Percentiles rank a stretch among this genome's conserved stretches.
Evolutionary conservation across 2,797 vertebrate species (phyloP).

Genomic region (Brotogeris chrysoptera): DNA sequence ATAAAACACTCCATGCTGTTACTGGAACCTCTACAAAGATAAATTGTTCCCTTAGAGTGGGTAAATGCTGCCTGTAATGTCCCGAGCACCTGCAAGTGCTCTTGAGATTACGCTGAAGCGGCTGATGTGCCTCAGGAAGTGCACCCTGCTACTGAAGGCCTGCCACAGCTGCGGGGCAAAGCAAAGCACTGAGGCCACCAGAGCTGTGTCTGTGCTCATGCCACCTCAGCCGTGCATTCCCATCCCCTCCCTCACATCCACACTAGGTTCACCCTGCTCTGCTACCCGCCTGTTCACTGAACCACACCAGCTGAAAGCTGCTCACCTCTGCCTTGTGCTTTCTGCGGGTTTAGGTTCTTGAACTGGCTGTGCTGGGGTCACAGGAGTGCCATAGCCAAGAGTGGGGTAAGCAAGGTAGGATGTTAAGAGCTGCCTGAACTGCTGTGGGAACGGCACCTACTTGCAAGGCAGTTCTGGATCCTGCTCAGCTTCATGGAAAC

Average conservation of each 20-base stretch:
- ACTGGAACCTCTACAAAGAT: neutral
- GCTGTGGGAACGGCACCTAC: neutral
- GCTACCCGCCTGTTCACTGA: neutral
- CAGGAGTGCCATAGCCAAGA: fast-evolving
- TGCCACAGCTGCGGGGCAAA: neutral
- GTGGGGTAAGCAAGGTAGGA: fast-evolving
- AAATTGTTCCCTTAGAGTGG: neutral
- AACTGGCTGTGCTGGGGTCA: neutral
- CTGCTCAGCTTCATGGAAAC: neutral
- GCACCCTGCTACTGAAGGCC: neutral
- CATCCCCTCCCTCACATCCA: neutral
- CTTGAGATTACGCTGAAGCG: neutral
- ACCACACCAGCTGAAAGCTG: neutral
- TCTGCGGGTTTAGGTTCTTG: neutral
- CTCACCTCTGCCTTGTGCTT: neutral
- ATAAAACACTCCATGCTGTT: neutral
- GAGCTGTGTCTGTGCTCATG: neutral
- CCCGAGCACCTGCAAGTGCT: neutral
- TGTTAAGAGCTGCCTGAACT: neutral
- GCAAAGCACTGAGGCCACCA: neutral
- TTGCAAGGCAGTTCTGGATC: neutral
- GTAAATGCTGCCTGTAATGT: neutral
- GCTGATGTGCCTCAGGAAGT: neutral
- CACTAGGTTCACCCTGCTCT: neutral
- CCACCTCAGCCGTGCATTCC: neutral